Evolutionary conservation across 1,140 invertebrate genomes (phyloP), one percentile per base, ranked within the genome.

Genomic region (Rhagoletis pomonella): DNA sequence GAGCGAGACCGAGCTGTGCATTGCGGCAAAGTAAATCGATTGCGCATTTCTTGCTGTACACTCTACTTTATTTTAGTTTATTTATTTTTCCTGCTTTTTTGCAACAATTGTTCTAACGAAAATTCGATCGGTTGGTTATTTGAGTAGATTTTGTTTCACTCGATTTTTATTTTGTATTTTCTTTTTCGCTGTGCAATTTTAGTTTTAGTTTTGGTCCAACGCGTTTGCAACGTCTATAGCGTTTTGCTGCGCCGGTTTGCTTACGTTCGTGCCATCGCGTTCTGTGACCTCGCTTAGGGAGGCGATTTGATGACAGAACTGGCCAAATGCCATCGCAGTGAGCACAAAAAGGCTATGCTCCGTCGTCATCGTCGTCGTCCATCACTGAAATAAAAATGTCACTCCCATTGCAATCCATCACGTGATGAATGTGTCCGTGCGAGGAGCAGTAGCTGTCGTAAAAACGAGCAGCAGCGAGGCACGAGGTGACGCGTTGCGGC

Each of bases 321-420:
- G 73, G 73, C 47, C 73, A 81, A 81, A 81, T 47, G 73, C 73
- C 73, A 81, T 81, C 55, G 73, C 73, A 69, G 42, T 14, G 47
- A 9, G 29, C 29, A 29, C 29, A 44, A 81, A 81, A 81, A 81
- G 73, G 73, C 65, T 77, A 10, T 39, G 50, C 44, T 44, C 19
- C 89, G 88, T 88, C 90, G 91, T 19, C 81, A 42, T 42, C 88
- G 87, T 88, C 89, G 91, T 90, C 91, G 90, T 92, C 90, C 91
- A 92, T 92, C 91, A 91, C 91, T 89, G 91, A 92, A 92, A 92
- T 92, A 92, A 92, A 92, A 92, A 92, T 92, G 91, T 92, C 91
- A 92, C 91, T 92, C 90, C 91, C 91, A 92, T 92, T 92, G 91
- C 91, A 92, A 92, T 92, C 90, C 91, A 92, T 92, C 91, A 92